Percentiles rank a stretch among this genome's conserved stretches.
phyloP scores from a whole-genome alignment of 1,140 invertebrate species.

The Pollicipes pollicipes region DNA sequence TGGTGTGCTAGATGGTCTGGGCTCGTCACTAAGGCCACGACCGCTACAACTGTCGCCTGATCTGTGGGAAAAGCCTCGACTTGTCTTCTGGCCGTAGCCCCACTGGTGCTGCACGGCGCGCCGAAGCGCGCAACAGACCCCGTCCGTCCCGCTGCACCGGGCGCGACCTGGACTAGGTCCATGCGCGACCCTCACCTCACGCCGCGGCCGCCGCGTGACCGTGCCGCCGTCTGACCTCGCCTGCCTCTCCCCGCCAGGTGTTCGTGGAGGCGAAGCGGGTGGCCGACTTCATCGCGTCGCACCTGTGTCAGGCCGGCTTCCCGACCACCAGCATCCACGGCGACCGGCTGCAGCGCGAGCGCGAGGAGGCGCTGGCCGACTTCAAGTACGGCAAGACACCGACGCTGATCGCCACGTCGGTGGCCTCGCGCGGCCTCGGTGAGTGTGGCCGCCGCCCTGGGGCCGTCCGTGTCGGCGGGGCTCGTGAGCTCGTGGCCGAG shows the following conservation, averaged over 20 bases:
- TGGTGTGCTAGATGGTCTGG: no score
- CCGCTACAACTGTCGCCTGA: no score
- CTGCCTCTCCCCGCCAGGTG: slow-evolving; percentile 37
- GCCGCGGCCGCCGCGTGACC: background rate
- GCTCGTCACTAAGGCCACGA: no score
- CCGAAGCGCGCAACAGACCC: background rate
- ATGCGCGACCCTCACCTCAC: background rate
- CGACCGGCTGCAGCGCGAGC: slow-evolving; percentile 67
- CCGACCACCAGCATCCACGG: slow-evolving; percentile 77
- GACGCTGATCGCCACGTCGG: slow-evolving; percentile 78
- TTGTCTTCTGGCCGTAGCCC: no score
- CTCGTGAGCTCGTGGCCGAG: no score
- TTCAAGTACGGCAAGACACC: slow-evolving; percentile 55
- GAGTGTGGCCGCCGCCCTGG: no score
- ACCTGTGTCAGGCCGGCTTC: slow-evolving; percentile 45
- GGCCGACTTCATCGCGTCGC: slow-evolving; percentile 69
- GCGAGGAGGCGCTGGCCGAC: slow-evolving; percentile 67
- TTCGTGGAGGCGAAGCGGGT: slow-evolving; percentile 80
- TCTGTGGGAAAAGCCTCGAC: no score
- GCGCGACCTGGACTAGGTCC: background rate
- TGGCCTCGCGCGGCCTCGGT: slow-evolving; percentile 71
- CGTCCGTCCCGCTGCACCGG: background rate
- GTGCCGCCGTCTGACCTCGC: background rate
- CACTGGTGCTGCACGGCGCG: no score
- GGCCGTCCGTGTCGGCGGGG: no score